Evolutionary conservation across 2,797 vertebrate species (phyloP), one percentile per base, ranked within the genome.

Genomic region (Bradypodion ventrale): DNA sequence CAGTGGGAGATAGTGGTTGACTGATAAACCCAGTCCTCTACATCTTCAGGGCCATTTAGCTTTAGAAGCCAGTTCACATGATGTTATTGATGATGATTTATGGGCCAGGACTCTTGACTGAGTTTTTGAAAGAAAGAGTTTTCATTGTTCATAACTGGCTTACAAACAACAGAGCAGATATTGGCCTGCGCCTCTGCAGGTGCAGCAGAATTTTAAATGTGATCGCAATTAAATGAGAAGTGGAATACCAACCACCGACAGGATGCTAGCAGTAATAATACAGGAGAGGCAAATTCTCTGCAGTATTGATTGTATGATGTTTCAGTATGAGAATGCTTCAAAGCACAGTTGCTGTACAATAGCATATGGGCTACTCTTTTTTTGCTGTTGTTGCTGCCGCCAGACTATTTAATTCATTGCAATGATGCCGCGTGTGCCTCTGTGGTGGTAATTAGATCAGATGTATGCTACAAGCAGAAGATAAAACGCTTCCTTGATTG

Each of bases 61-160:
- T 59, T 35, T 29, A 87, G 89, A 90, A 89, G 85, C 77, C 83
- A 85, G 86, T 91, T 92, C 83, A 82, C 72, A 60, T 89, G 91
- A 93, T 94, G 82, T 73, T 91, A 93, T 94, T 90, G 66, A 83
- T 69, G 65, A 66, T 95, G 91, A 96, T 95, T 95, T 95, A 94
- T 94, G 92, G 91, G 72, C 83, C 77, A 3, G 89, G 78, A 83
- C 84, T 93, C 87, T 93, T 84, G 66, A 72, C 78, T 93, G 90
- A 87, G 88, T 91, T 93, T 82, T 3, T 25, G 56, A n/a, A n/a
- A 62, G 42, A 65, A 19, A 70, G 91, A 89, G 75, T 93, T 96
- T 93, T 90, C 90, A 90, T 93, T 94, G 94, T 93, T 95, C 88
- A 72, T 93, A 91, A 94, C 85, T 72, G 88, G 84, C 86, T 89